Base-by-base conservation (phyloP, 92 coral and sea anemone genomes). In the Epizoanthus illoricatus region DNA sequence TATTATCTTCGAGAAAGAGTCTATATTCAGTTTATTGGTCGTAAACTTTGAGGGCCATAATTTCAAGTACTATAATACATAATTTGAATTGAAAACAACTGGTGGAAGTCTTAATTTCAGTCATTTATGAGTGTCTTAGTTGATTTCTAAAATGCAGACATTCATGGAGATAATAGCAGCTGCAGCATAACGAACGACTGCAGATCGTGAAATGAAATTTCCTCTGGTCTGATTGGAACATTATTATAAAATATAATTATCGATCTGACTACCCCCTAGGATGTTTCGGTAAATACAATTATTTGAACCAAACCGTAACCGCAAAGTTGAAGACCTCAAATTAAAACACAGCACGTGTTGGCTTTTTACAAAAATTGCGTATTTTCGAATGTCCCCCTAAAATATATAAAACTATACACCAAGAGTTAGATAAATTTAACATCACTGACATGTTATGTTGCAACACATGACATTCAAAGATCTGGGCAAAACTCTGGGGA, bases 211-310 rank as follows among this genome's bases (percentile, higher is more conserved):
- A 71, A 71, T 45, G 20, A 71, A 18, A 49, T 71, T 71, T 9
- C 60, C 75, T 45, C 21, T 56, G 19, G 56, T 71, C 39, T 71
- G 33, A 71, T 71, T 71, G 59, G 58, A 43, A 70, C 19, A n/a
- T 54, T 43, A 15, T 41, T 67, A 67, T 36, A 36, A 39, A 36
- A 33, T 39, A 2, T 67, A 43, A n/a, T 67, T 67, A 67, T 33
- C 49, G 5, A 67, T n/a, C 47, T 67, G 3, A n/a, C 17, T 41
- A 66, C 72, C 72, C 72, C 72, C 47, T 33, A 67, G 45, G 72
- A 41, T 17, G 6, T 67, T 24, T 17, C n/a, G 39, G 47, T 12
- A 67, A 67, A 36, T 28, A 67, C 3, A 36, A 33, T 67, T 39
- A 23, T 36, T 9, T 65, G 16, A 17, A 67, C 24, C 45, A 7